Base-by-base conservation (phyloP, 2,888 invertebrate genomes). In the Phortica magna region DNA sequence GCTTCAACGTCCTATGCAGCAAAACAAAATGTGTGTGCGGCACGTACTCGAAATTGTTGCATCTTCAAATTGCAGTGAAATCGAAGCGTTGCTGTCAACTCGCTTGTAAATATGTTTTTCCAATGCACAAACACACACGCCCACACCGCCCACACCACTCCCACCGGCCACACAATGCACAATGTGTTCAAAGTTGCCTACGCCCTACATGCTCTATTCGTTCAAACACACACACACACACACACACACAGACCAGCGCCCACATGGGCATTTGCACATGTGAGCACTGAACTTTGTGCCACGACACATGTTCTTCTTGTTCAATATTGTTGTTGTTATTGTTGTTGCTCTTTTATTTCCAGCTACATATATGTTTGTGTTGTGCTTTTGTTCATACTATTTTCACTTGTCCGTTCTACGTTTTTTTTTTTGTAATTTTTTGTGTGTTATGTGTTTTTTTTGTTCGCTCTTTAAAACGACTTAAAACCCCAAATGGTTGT, bases 331-430 rank as follows among this genome's bases (percentile, higher is more conserved):
- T 78, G 75, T 78, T 78, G 74, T 78, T 80, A 76, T 78, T 78
- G 80, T 78, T 61, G 55, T 70, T 64, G 82, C 76, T 83, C 77
- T 72, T 78, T 80, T 77, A 57, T 61, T 75, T 76, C 70, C 55
- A 43, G 70, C 65, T 79, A 76, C 76, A 67, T 17, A 2, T 22
- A 53, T 48, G 53, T 53, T 53, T 7, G 41, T n/a, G 7, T 7
- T 71, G 17, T 61, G 61, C 22, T 61, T 61, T 61, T 22, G 17
- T 5, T 61, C 22, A 3, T 22, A 14, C 10, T 22, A 7, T 17
- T 59, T 17, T 19, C 17, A n/a, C 14, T 7, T 22, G 31, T 61
- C 7, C 7, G 17, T 61, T 61, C 19, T 61, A 19, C 17, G 59
- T 19, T 59, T 5, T 59, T 59, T 19, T 61, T 17, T 22, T 61